These are phyloP conservation scores for Eciton burchellii DNA, from an alignment of 1,140 invertebrate genomes.

Conservation along the genomic window DNA sequence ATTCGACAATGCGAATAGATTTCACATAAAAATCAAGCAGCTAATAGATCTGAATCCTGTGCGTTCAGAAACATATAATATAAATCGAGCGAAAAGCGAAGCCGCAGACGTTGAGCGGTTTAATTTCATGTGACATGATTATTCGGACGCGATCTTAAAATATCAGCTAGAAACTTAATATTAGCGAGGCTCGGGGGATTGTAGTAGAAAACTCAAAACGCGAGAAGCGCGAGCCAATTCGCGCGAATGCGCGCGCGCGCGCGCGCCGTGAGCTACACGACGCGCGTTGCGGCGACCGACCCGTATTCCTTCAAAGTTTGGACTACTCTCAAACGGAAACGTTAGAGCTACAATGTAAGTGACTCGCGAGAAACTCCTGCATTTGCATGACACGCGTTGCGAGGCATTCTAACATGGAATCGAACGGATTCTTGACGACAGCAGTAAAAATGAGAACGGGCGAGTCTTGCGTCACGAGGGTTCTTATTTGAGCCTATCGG, in stretches of 20 bases:
- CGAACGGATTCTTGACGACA: neutral
- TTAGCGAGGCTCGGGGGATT: slow-evolving; percentile 48
- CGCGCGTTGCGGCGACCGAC: neutral
- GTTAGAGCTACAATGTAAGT: slow-evolving; percentile 29
- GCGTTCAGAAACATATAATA: no score
- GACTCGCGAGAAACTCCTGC: neutral
- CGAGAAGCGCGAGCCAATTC: slow-evolving; percentile 46
- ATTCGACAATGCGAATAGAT: no score
- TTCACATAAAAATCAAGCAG: no score
- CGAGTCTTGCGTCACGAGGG: no score
- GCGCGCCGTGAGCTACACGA: neutral
- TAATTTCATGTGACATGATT: slow-evolving; percentile 59
- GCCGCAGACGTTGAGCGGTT: slow-evolving; percentile 13
- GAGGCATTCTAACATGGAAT: neutral
- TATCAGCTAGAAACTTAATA: slow-evolving; percentile 58
- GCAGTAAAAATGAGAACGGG: neutral
- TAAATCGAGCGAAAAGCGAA: neutral
- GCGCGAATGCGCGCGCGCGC: neutral
- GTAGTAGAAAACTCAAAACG: slow-evolving; percentile 57
- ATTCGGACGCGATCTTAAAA: slow-evolving; percentile 44
- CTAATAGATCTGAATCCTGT: no score
- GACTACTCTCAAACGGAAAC: neutral
- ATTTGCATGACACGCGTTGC: neutral
- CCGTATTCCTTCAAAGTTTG: slow-evolving; percentile 13
- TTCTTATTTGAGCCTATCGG: neutral